A percentile compares a stretch with the other conserved stretches of the same genome.
phyloP scores from a whole-genome alignment of 2,888 invertebrate genomes.

The Argyresthia albistria region DNA sequence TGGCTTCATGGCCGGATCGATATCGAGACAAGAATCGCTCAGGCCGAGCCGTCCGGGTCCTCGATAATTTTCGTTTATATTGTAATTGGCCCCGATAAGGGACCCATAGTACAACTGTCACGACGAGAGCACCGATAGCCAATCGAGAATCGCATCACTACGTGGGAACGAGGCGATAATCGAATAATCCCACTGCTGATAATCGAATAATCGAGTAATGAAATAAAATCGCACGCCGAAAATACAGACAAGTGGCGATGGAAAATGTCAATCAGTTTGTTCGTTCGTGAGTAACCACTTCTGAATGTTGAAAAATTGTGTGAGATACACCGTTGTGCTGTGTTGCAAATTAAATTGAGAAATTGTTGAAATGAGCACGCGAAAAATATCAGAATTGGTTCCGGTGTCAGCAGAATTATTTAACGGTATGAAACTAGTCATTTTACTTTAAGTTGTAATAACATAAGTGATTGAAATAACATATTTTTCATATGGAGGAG shows the following conservation, averaged over 20 bases:
- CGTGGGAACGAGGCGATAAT: conserved; percentile 1
- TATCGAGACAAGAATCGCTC: conserved; percentile 11
- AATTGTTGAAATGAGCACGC: too few species aligned
- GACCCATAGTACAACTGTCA: conserved; percentile 11
- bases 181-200: too few species aligned
- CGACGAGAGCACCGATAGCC: conserved; percentile 8
- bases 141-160: background rate
- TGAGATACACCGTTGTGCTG: background rate
- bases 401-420: too few species aligned
- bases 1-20: background rate
- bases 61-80: conserved; percentile 12
- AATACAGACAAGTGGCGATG: conserved; percentile 23
- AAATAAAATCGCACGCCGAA: too few species aligned
- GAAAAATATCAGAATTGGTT: too few species aligned
- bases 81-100: conserved; percentile 10
- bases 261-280: conserved; percentile 46
- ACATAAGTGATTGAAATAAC: too few species aligned
- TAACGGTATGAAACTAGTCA: too few species aligned
- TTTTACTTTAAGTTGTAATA: too few species aligned
- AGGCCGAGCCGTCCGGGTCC: background rate
- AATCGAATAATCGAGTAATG: background rate
- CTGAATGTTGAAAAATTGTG: conserved; percentile 31
- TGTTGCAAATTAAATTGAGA: too few species aligned
- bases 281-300: conserved; percentile 49
- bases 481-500: too few species aligned